phyloP scores from a whole-genome alignment of 1,140 invertebrate genomes.

The Pteromalus puparum region DNA sequence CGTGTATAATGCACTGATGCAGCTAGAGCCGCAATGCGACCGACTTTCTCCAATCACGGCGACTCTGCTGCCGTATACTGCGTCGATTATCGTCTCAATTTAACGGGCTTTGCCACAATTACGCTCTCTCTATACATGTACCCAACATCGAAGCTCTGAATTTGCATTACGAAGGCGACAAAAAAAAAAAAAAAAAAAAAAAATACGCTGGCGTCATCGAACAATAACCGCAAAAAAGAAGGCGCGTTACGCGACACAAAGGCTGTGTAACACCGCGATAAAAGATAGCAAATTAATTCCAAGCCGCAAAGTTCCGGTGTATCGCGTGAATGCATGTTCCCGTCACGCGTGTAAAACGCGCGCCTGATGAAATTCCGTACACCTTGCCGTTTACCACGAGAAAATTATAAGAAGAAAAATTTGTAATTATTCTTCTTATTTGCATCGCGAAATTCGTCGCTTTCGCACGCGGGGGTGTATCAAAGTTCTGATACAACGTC shows the following conservation, averaged over 20 bases:
- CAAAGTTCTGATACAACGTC: background rate
- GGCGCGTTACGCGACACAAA: background rate
- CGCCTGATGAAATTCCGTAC: too few relatives aligned
- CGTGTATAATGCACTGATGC: background rate
- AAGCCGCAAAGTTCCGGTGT: too few relatives aligned
- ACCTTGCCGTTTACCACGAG: too few relatives aligned
- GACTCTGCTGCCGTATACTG: background rate
- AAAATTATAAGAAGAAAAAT: too few relatives aligned
- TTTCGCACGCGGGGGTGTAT: too few relatives aligned
- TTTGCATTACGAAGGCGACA: background rate
- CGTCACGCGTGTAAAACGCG: too few relatives aligned
- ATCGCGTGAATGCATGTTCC: too few relatives aligned
- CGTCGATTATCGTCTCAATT: conserved; percentile 55
- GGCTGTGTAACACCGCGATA: too few relatives aligned
- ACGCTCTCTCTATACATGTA: background rate
- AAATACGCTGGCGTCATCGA: background rate
- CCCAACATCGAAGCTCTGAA: background rate
- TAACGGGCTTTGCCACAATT: conserved; percentile 56
- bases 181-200: background rate
- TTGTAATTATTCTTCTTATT: too few relatives aligned
- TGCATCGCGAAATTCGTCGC: too few relatives aligned
- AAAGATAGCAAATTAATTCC: too few relatives aligned
- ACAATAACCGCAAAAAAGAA: background rate
- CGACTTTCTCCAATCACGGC: conserved; percentile 15
- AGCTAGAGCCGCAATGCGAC: background rate